Base-by-base conservation (phyloP, 2,113 vertebrate species). In the Scartelaos histophorus region DNA sequence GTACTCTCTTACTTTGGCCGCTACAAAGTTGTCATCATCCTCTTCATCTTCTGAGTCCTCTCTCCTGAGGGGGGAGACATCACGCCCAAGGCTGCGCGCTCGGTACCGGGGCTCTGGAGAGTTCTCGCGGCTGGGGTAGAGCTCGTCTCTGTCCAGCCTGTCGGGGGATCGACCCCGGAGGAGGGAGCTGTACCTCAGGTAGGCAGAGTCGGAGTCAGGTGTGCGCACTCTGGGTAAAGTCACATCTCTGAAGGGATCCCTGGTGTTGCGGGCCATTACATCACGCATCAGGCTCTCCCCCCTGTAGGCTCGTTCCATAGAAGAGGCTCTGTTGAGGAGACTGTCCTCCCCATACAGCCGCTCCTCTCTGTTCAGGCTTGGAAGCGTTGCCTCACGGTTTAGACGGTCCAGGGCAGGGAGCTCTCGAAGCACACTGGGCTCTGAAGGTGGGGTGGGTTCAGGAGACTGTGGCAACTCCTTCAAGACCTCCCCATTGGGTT, bases 1-100 rank as follows among this genome's bases (percentile, higher is more conserved):
- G 17, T 95, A 95, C 74, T 96, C 95, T 66, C 90, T 93, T 56
- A 96, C 92, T 54, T 92, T 91, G 54, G 84, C 92, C 45, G 90
- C 62, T 1, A 88, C 74, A 7, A 89, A 88, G 12, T 92, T 79
- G 47, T 96, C 90, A 5, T 92, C 91, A 1, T 92, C 91, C 24
- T 92, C 91, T 80, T 90, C 90, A 2, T 91, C 90, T 66, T 88
- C 90, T 0, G 88, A 91, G 65, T 89, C 82, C 0, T 85, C 75
- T 76, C 75, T 65, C 13, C 29, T 82, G 46, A 88, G 11, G 0
- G 90, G 89, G 35, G 92, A 91, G 74, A 89, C 70, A 81, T 91
- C 90, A 71, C 91, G 88, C 25, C 90, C 91, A 22, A 93, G 88
- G 84, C 93, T 94, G 54, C 78, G 84, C 17, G 84, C 76, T 43